Base-by-base conservation (phyloP, 2,113 vertebrate species). In the Myiagra hebetior region DNA sequence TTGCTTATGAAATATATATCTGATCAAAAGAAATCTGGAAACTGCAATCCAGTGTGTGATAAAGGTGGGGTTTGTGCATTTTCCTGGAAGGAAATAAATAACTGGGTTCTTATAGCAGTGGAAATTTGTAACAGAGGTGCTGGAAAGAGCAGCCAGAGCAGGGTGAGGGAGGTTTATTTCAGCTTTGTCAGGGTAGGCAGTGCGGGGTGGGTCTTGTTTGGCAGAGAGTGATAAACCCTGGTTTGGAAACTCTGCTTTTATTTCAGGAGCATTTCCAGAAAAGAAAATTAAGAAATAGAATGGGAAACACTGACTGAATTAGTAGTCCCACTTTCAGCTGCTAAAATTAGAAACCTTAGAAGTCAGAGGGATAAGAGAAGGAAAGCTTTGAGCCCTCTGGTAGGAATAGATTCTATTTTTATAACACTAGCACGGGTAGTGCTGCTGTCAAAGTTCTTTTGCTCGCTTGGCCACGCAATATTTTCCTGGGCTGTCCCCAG, bases 291-390 rank as follows among this genome's bases (percentile, higher is more conserved):
- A 72, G 64, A 65, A 84, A 42, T 18, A 60, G 73, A 70, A 69
- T 37, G 20, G 46, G 56, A 94, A 87, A 60, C 31, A 80, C 35
- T 52, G 46, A 47, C 42, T 87, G 33, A 94, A 93, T 84, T 62
- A 46, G 73, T 65, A 73, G 75, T 73, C 42, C 60, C 47, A 35
- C 69, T 85, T 96, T 50, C 30, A 67, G 31, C 15, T 55, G 41
- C 41, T 94, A 46, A 86, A 64, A 79, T 90, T 87, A 75, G 87
- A 81, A 93, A 70, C 37, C 23, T 67, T n/a, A 35, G 52, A 87
- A 95, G 75, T 78, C 87, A 91, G 78, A 93, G 41, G 41, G 55
- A 76, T 55, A 39, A 44, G 33, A 44, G 33, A 64, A 85, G 52
- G 91, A 87, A 72, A 76, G 56, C 47, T 79, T 13, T 64, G 67